phyloP scores from a whole-genome alignment of 1,140 invertebrate species.

The Parasteatoda tepidariorum region DNA sequence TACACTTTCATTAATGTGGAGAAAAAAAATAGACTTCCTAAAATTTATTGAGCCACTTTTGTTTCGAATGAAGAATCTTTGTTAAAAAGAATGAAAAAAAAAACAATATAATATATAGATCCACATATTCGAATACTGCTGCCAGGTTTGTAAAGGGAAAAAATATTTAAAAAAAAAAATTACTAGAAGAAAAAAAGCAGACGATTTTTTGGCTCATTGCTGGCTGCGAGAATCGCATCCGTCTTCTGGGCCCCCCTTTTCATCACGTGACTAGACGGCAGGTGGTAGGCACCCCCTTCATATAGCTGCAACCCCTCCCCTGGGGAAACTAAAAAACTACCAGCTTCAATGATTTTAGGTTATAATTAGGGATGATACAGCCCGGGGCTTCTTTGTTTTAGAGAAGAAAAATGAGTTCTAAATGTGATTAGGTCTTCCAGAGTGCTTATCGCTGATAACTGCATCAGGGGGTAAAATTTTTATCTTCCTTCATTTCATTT shows the following conservation, averaged over 20 bases:
- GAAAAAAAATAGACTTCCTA: slow-evolving; percentile 8
- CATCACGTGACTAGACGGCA: slow-evolving; percentile 51
- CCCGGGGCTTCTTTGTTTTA: slow-evolving; percentile 56
- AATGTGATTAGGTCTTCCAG: slow-evolving; percentile 53
- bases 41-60: slow-evolving; percentile 26
- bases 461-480: slow-evolving; percentile 50
- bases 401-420: slow-evolving; percentile 49
- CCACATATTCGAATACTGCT: neutral
- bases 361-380: slow-evolving; percentile 60
- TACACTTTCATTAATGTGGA: slow-evolving; percentile 50
- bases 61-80: neutral
- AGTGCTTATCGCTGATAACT: slow-evolving; percentile 57
- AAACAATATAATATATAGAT: neutral
- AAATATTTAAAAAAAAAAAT: slow-evolving; percentile 26
- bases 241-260: slow-evolving; percentile 30
- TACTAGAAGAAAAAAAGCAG: slow-evolving; percentile 23
- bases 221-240: slow-evolving; percentile 10
- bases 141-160: neutral
- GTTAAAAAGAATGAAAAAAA: slow-evolving; percentile 13
- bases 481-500: slow-evolving; percentile 10
- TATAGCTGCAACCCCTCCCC: neutral
- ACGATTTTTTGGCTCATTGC: slow-evolving; percentile 48
- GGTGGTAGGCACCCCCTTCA: slow-evolving; percentile 39
- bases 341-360: slow-evolving; percentile 56
- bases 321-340: slow-evolving; percentile 13